Evolutionary conservation across 2,888 invertebrate genomes (phyloP).

Genomic region (Actias luna): DNA sequence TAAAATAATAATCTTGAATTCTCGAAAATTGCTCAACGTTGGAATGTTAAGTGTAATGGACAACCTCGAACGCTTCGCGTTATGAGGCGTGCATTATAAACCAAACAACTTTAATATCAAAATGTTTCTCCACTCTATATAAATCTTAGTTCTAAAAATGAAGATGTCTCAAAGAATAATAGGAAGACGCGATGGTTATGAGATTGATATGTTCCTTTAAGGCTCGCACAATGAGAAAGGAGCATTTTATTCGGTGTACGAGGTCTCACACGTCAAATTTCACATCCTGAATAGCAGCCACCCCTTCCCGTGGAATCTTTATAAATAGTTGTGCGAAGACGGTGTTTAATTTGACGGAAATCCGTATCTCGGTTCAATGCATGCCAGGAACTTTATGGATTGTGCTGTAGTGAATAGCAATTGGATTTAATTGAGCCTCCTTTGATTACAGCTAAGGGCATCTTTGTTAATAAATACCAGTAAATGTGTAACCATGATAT

Average conservation of each 20-base stretch:
- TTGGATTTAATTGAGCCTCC: conserved; percentile 61
- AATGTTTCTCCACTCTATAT: conserved; percentile 36
- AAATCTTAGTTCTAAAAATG: conserved; percentile 41
- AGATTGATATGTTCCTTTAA: conserved; percentile 61
- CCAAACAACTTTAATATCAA: background rate
- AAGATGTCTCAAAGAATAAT: conserved; percentile 67
- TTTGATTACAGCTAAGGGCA: conserved; percentile 34
- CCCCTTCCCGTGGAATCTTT: conserved; percentile 71
- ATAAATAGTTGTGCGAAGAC: conserved; percentile 76
- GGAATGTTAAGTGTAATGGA: too few relatives aligned
- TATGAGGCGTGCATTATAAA: too few relatives aligned
- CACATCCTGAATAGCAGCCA: conserved; percentile 70
- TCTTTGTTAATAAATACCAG: background rate
- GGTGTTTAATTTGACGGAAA: conserved; percentile 79
- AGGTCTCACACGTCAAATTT: conserved; percentile 80
- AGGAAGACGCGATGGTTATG: conserved; percentile 58
- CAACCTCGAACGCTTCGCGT: too few relatives aligned
- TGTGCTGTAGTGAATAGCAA: conserved; percentile 50
- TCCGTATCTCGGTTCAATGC: conserved; percentile 55
- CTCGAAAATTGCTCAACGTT: too few relatives aligned
- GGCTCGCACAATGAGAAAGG: conserved; percentile 53
- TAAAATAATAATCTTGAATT: too few relatives aligned
- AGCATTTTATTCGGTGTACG: conserved; percentile 53
- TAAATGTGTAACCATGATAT: conserved; percentile 4
- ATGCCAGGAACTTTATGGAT: conserved; percentile 68